Percentiles rank a stretch among this genome's conserved stretches.
Conservation (phyloP, 2,797 vertebrate species). For the Tympanoctomys barrerae region DNA sequence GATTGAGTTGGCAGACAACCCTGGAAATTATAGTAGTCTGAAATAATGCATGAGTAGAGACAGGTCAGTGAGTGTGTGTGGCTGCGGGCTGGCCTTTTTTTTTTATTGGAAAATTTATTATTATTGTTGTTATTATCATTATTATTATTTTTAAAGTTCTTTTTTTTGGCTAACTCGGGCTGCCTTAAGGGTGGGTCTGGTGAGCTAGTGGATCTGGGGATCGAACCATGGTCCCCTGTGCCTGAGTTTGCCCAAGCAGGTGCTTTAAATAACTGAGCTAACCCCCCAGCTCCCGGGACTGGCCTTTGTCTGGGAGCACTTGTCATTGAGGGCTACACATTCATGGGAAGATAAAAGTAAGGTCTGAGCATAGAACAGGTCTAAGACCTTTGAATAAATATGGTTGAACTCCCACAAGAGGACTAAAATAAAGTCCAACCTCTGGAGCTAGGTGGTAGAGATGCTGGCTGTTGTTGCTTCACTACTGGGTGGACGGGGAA, state of each 20-base stretch:
- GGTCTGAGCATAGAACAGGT: not conserved
- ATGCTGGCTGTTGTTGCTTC: not conserved
- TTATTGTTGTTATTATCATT: no score
- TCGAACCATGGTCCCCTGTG: no score
- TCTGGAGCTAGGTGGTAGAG: not conserved
- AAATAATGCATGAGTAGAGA: not conserved
- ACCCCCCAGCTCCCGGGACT: not conserved
- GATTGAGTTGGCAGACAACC: not conserved
- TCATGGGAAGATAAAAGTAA: not conserved
- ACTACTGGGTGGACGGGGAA: not conserved
- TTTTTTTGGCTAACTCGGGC: no score
- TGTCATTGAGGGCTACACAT: not conserved
- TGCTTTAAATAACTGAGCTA: no score
- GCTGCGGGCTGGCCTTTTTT: no score
- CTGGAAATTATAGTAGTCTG: not conserved
- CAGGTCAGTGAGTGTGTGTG: not conserved
- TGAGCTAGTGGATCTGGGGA: no score
- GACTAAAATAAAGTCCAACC: not conserved
- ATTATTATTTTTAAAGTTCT: no score
- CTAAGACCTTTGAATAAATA: not conserved
- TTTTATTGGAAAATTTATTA: no score
- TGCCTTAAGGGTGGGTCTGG: no score
- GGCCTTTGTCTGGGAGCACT: not conserved
- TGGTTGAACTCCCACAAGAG: not conserved
- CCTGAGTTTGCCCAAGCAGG: no score